Evolutionary conservation across 2,113 vertebrate species (phyloP), one percentile per base, ranked within the genome.

Genomic region (Myotis brandtii): DNA sequence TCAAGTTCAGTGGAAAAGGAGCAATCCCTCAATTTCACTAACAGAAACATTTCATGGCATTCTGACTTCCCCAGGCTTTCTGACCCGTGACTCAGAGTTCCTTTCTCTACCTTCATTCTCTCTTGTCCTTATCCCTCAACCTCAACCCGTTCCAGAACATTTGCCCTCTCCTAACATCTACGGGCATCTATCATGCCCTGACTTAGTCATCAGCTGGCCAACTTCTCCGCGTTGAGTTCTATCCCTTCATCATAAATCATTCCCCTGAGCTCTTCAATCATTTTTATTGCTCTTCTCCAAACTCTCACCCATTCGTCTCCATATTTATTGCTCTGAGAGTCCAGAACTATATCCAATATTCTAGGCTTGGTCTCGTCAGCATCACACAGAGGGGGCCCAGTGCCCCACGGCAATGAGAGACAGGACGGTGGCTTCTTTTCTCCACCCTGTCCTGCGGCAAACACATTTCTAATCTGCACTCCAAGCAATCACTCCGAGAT

Each of bases 251-350:
- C 95, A 94, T 98, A 96, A 97, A 97, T 98, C 96, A 97, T 76
- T 94, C 91, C 80, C 59, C 40, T 34, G 75, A 84, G 80, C 86
- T 96, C 80, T 64, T 98, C 96, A 81, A 97, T 98, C 97, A 97
- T 87, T 97, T 97, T 97, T 97, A 98, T 96, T 97, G 89, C 96
- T 97, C 89, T 92, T 97, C 94, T 96, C 89, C 96, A 94, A 97
- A 97, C 75, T 64, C 96, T 94, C 40, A 34, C 83, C 89, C 93
- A 97, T 97, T 98, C 97, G 94, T 97, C 97, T 97, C 93, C 91
- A 77, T 96, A 96, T 97, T 96, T 97, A 97, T 92, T 92, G 93
- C 97, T 94, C 54, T 21, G 66, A 94, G 93, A 91, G 83, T 72
- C 90, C 95, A 95, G 92, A 91, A 94, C 86, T 96, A 75, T 70